Base-by-base conservation (phyloP, 2,113 vertebrate species). In the Lepidothrix coronata region DNA sequence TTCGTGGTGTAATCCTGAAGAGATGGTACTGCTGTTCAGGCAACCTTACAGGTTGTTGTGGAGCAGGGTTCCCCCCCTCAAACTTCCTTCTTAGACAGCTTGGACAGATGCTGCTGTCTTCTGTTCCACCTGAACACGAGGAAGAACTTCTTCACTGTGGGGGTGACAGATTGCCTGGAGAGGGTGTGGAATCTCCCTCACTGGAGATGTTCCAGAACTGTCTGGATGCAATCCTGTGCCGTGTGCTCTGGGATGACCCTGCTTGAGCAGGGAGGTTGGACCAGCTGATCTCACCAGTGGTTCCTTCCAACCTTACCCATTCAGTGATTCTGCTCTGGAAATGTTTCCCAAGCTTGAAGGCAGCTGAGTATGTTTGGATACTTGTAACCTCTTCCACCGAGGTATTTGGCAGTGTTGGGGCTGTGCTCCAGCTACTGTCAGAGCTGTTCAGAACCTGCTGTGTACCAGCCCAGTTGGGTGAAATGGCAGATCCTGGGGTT, bases 1-100 rank as follows among this genome's bases (percentile, higher is more conserved):
- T 35, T 55, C 18, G 17, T 37, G 35, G 21, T 49, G 33, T 35
- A 20, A 28, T 51, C 28, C 63, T 80, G 67, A 1, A 28, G 9
- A 48, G 18, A 35, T 3, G 1, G 11, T 67, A 44, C 41, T 48
- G 0, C 57, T 91, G 43, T 72, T 67, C 67, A 7, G 20, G 3
- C 21, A 20, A 4, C 44, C 49, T 51, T 59, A 35, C 23, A 75
- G 2, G 20, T 19, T 8, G 2, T 11, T 0, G 0, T 52, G 49
- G n/a, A 28, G 19, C 35, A 23, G 39, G 16, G 4, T 73, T 70
- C 58, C 7, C 8, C 55, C 9, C 55, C 21, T 92, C 52, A 73
- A 9, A 58, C 41, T 37, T 73, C 22, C 6, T 70, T 19, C 11
- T 25, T 17, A 12, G 4, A 15, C 35, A 48, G 7, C 63, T 68